phyloP scores from a whole-genome alignment of 1,140 invertebrate genomes.

The Ditylenchus dipsaci region DNA sequence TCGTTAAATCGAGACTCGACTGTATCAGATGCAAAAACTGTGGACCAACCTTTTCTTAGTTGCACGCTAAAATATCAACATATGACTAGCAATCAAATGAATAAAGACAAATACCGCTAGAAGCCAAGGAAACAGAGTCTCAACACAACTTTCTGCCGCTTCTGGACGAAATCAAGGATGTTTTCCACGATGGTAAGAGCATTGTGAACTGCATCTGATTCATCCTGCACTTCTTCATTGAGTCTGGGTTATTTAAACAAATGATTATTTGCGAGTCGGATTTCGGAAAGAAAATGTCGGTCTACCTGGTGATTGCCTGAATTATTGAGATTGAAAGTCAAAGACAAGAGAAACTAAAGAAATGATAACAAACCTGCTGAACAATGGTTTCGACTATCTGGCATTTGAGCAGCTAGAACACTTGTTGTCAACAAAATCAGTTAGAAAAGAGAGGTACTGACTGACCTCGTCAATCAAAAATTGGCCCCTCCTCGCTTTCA shows the following conservation, averaged over 20 bases:
- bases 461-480: constrained; percentile 60
- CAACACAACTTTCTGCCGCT: constrained; percentile 69
- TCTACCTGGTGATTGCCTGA: not conserved
- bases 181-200: constrained; percentile 66
- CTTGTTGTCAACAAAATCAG: no score
- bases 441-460: no score
- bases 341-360: no score
- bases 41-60: constrained; percentile 65
- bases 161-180: constrained; percentile 75
- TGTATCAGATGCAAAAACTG: no score
- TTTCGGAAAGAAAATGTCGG: not conserved
- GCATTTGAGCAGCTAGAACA: constrained; percentile 67
- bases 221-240: constrained; percentile 87
- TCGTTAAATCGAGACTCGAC: no score
- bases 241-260: constrained; percentile 68
- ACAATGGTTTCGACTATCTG: constrained; percentile 79
- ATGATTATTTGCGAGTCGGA: no score
- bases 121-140: constrained; percentile 83
- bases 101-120: constrained; percentile 64
- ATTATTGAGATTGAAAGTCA: not conserved
- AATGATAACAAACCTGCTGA: constrained; percentile 70
- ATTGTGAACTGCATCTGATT: constrained; percentile 91
- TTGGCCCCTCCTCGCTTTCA: constrained; percentile 67
- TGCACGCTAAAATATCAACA: constrained; percentile 61
- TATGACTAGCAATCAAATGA: no score